phyloP scores from a whole-genome alignment of 2,797 vertebrate species.

The Bradypus variegatus region DNA sequence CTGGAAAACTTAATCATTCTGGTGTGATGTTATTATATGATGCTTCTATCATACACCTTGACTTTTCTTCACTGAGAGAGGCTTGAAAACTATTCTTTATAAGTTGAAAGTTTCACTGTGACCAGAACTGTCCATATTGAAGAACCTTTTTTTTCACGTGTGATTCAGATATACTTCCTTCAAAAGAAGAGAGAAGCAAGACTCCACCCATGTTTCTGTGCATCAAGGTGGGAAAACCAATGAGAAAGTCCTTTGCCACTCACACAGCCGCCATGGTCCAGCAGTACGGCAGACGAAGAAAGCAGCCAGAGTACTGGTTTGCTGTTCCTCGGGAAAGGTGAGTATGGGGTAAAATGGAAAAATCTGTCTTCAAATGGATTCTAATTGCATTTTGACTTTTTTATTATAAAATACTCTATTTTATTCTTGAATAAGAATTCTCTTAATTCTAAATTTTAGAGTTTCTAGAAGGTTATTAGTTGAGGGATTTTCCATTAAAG shows the following conservation, averaged over 20 bases:
- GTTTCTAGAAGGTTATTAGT: not conserved
- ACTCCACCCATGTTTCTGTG: constrained; percentile 98
- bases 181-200: constrained; percentile 96
- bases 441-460: not conserved
- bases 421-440: not conserved
- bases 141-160: constrained; percentile 37
- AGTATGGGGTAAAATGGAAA: constrained; percentile 27
- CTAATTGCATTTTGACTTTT: not conserved
- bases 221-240: constrained; percentile 97
- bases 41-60: not conserved
- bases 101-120: not conserved
- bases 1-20: not conserved
- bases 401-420: not conserved
- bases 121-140: constrained; percentile 23
- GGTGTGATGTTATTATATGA: not conserved
- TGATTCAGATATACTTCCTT: constrained; percentile 88
- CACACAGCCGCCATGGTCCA: constrained; percentile 82
- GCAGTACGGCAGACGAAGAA: constrained; percentile 78
- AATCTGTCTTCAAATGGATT: not conserved
- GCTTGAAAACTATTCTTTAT: not conserved
- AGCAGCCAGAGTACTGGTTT: constrained; percentile 98
- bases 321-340: constrained; percentile 97
- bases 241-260: constrained; percentile 92
- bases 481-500: not conserved
- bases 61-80: not conserved